A percentile compares a stretch with the other conserved stretches of the same genome.
Evolutionary conservation across 2,888 invertebrate species (phyloP).

Genomic region (Heliconius sara): DNA sequence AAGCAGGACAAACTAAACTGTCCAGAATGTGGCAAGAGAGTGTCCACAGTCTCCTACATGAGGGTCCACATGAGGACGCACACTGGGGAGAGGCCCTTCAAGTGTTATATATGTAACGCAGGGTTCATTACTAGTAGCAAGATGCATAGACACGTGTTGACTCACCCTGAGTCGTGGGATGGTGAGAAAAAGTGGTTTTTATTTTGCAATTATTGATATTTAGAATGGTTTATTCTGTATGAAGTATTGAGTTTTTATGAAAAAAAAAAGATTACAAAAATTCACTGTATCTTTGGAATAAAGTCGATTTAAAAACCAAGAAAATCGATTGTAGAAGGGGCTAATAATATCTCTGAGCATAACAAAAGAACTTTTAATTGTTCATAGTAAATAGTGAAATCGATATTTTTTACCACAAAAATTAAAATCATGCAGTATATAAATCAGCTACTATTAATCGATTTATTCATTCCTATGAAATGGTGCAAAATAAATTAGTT

Average conservation of each 20-base stretch:
- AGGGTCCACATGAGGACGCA: slow-evolving; percentile 73
- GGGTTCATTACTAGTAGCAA: slow-evolving; percentile 76
- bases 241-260: neutral
- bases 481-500: no score
- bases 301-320: no score
- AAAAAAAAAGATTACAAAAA: no score
- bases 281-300: no score
- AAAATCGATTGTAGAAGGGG: no score
- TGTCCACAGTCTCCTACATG: slow-evolving; percentile 68
- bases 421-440: no score
- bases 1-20: slow-evolving; percentile 55
- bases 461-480: no score
- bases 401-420: no score
- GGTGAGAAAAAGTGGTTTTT: slow-evolving; percentile 50
- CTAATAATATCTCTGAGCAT: no score
- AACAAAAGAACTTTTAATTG: no score
- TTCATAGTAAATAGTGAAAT: no score
- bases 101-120: slow-evolving; percentile 66
- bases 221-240: neutral
- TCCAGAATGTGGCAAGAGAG: slow-evolving; percentile 63
- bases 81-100: slow-evolving; percentile 72
- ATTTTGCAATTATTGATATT: neutral
- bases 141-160: slow-evolving; percentile 74
- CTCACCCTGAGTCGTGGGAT: slow-evolving; percentile 63
- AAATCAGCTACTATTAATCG: neutral